Evolutionary conservation across 2,113 vertebrate species (phyloP).

Genomic region (Megaceryle torquata): DNA sequence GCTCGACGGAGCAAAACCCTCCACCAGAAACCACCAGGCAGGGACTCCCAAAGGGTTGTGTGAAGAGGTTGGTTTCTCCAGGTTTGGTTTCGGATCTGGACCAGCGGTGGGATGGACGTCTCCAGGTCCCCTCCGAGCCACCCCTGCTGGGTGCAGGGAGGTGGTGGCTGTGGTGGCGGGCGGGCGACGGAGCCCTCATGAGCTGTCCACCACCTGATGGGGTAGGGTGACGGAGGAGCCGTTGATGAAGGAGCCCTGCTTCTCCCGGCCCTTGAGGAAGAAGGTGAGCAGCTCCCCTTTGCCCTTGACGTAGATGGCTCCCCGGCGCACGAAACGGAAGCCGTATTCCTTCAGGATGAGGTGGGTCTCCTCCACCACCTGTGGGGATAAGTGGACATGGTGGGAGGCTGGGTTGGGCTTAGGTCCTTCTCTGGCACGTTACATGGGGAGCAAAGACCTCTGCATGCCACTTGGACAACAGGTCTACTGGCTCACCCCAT

Average conservation of each 20-base stretch:
- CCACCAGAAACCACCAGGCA: background rate
- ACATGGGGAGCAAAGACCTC: accelerated
- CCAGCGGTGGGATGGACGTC: background rate
- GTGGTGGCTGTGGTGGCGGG: background rate
- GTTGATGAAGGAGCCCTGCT: conserved; percentile 85
- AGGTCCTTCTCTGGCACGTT: background rate
- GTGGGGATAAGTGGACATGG: background rate
- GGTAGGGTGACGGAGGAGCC: conserved; percentile 88
- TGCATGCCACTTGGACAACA: accelerated
- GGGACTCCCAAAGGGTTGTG: background rate
- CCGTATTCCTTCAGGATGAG: conserved; percentile 89
- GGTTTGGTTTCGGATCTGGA: background rate
- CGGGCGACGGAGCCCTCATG: conserved; percentile 35
- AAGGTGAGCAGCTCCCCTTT: conserved; percentile 95
- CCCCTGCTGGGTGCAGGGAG: background rate
- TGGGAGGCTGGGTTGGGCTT: background rate
- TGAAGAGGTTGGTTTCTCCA: background rate
- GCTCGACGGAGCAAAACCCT: background rate
- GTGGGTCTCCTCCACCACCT: conserved; percentile 97
- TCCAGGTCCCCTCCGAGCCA: accelerated
- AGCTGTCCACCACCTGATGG: conserved; percentile 93
- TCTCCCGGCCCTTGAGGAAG: conserved; percentile 92
- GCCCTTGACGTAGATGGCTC: conserved; percentile 92
- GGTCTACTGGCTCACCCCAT: background rate
- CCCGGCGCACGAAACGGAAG: conserved; percentile 91